Evolutionary conservation across 2,113 vertebrate genomes (phyloP), one percentile per base, ranked within the genome.

Genomic region (Equus przewalskii): DNA sequence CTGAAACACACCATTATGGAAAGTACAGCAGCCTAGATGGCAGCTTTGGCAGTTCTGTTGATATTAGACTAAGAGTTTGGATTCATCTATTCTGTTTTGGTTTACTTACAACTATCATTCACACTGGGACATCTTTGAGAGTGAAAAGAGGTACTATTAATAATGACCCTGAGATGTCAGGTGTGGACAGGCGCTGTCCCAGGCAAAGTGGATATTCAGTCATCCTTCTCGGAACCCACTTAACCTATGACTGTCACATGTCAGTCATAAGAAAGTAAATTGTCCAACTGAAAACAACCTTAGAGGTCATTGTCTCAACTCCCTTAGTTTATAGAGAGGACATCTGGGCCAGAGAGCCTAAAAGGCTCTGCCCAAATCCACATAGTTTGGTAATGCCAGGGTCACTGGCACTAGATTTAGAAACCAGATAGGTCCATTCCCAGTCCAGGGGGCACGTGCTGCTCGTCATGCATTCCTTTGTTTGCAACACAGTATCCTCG

Each of bases 1-100:
- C 21, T 14, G 24, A 60, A 60, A 46, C 7, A 5, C 4, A 0
- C 21, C 16, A 6, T 3, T 10, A 5, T 16, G 2, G 16, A 12
- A 56, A 56, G 10, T 28, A 44, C 9, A 30, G 10, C 3, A 7
- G 14, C 28, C 10, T 22, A 0, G 60, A 1, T 0, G 8, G 1
- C 9, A 14, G n/a, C 10, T 69, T 67, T 5, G 0, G 10, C 1
- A 21, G 19, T 62, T 46, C 54, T 86, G 28, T 12, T 60, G 36
- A 19, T 24, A 60, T 21, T 9, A 44, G 10, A 30, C 14, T 15
- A 26, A n/a, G 70, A 67, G 46, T 16, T 65, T 0, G 1, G 22
- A 21, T 65, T 13, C 21, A 4, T 19, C 26, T 60, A 36, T 30
- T 81, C 10, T 26, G 6, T 44, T 76, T 21, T 30, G 36, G 24